These are phyloP conservation scores for Acromyrmex heyeri DNA, from an alignment of 1,140 invertebrate species.

Conservation along the genomic window DNA sequence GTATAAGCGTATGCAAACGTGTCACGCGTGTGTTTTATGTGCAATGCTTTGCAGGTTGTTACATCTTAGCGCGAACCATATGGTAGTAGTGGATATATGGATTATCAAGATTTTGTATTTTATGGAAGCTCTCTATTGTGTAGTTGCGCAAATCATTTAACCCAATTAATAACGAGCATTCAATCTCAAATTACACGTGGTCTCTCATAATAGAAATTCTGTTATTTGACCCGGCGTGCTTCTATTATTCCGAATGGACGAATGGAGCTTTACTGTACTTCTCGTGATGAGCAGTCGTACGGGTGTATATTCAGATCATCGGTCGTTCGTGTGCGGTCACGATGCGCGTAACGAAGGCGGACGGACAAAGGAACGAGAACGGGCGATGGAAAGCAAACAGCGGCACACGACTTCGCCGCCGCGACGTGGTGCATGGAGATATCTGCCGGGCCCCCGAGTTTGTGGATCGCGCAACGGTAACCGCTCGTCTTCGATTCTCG, in stretches of 20 bases:
- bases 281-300: constrained; percentile 37
- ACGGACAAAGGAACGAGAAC: constrained; percentile 33
- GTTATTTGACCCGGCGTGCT: constrained; percentile 46
- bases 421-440: constrained; percentile 70
- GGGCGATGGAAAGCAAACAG: constrained; percentile 52
- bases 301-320: constrained; percentile 52
- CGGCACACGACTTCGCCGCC: constrained; percentile 63
- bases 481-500: constrained; percentile 75
- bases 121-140: neutral
- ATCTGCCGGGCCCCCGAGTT: constrained; percentile 78
- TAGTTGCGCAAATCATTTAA: neutral
- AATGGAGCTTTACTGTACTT: constrained; percentile 24
- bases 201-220: constrained; percentile 45
- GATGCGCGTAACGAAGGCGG: constrained; percentile 36
- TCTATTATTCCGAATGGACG: constrained; percentile 26
- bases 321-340: constrained; percentile 26
- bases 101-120: neutral
- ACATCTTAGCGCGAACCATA: neutral
- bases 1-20: constrained; percentile 10
- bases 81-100: neutral
- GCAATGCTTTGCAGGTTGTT: neutral
- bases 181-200: constrained; percentile 7
- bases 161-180: constrained; percentile 20
- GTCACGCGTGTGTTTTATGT: constrained; percentile 27
- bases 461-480: constrained; percentile 86